These are phyloP conservation scores for Aleiodes leptofemur DNA, from an alignment of 2,888 invertebrate species.

Conservation along the genomic window DNA sequence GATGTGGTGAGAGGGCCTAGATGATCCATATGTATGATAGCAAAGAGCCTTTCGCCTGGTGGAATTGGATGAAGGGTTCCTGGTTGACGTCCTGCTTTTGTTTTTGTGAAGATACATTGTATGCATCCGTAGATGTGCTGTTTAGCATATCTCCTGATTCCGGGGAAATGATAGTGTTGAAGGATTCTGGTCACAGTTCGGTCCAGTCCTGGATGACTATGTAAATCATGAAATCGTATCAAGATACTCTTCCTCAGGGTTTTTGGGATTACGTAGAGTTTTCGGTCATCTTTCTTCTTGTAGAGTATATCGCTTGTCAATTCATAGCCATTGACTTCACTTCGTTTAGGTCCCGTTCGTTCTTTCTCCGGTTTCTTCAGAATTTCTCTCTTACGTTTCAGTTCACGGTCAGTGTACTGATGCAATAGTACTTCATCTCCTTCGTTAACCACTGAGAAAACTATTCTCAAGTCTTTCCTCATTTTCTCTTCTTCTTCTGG, in stretches of 20 bases:
- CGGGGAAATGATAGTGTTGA: constrained; percentile 40
- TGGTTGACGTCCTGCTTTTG: constrained; percentile 62
- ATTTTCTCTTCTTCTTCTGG: neutral
- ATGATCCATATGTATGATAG: constrained; percentile 73
- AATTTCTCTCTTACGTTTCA: constrained; percentile 20
- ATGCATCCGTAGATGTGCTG: constrained; percentile 30
- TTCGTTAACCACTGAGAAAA: constrained; percentile 3
- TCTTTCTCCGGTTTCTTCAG: constrained; percentile 3
- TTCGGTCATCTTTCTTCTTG: constrained; percentile 24
- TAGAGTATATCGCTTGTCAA: constrained; percentile 46
- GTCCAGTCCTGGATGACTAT: constrained; percentile 50
- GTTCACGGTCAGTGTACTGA: neutral
- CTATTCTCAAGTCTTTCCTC: neutral
- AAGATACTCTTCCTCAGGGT: constrained; percentile 40
- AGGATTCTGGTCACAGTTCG: constrained; percentile 28
- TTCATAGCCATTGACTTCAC: constrained; percentile 29
- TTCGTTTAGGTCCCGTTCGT: constrained; percentile 10
- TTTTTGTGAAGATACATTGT: constrained; percentile 67
- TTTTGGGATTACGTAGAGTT: constrained; percentile 34
- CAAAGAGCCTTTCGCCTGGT: constrained; percentile 70
- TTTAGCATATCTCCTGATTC: neutral
- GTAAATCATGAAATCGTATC: constrained; percentile 41
- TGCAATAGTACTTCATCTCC: constrained; percentile 3
- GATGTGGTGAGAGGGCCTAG: constrained; percentile 69
- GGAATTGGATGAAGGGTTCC: constrained; percentile 71